Evolutionary conservation across 2,797 vertebrate species (phyloP), one percentile per base, ranked within the genome.

Genomic region (Manis pentadactyla): DNA sequence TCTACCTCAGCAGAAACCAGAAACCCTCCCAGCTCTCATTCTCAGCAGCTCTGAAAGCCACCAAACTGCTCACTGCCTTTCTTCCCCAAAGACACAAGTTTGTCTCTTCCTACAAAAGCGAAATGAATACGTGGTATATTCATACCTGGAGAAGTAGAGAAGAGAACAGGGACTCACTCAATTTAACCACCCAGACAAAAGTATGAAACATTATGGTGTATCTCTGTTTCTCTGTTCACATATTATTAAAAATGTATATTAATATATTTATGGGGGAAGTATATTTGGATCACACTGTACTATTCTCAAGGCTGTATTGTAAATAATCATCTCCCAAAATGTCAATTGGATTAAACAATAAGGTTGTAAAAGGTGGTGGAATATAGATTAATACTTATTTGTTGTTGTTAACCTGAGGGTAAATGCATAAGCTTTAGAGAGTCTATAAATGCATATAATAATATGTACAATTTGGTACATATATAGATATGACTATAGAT

Each of bases 101-200:
- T 81, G 29, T 81, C 89, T 74, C 29, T 89, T 78, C 63, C 53
- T 51, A 29, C 34, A 71, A 68, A 87, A 66, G 51, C 31, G 57
- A 94, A 94, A 84, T 51, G 39, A 37, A 75, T 71, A 79, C 87
- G 68, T 15, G 73, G 71, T 90, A 89, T 82, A 42, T 69, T 66
- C 74, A 92, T 93, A 73, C 66, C 53, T 59, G 29, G 10, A 94
- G 85, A 89, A 85, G 37, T 42, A 84, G 69, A 53, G 27, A 51
- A 27, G 82, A 59, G 31, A 94, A 53, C 51, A 74, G 84, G 81
- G 68, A 90, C 68, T 66, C n/a, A 37, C 46, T 87, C 29, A 27
- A 21, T 83, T 79, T 92, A 64, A 63, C 31, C 13, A 37, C 5
- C 19, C 51, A 74, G 59, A 68, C 59, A 63, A 14, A 90, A 90